A percentile compares a stretch with the other conserved stretches of the same genome.
These are phyloP conservation scores for Cromileptes altivelis DNA, from an alignment of 2,113 vertebrate genomes.

Conservation along the genomic window DNA sequence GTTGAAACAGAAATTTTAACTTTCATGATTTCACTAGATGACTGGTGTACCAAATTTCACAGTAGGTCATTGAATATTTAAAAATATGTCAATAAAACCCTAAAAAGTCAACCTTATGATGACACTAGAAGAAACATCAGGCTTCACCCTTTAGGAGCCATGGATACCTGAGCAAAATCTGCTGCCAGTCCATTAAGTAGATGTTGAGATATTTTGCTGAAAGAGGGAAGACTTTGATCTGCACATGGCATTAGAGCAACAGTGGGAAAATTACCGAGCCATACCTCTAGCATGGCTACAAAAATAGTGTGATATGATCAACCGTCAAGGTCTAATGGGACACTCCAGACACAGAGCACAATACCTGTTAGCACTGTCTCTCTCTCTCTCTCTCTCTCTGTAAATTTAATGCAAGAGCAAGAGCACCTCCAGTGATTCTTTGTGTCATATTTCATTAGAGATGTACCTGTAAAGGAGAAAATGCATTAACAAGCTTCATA, in stretches of 20 bases:
- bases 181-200: background rate
- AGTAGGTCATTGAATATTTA: background rate
- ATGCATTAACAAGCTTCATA: conserved; percentile 28
- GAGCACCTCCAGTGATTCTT: background rate
- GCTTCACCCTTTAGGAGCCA: no score
- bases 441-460: conserved; percentile 22
- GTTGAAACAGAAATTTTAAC: background rate
- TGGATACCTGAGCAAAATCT: background rate
- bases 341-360: background rate
- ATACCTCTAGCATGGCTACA: background rate
- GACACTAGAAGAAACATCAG: background rate
- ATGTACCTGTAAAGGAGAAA: background rate
- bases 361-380: background rate
- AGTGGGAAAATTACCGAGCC: background rate
- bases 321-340: background rate
- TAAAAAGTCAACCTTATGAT: background rate
- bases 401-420: conserved; percentile 17
- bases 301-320: background rate
- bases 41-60: background rate
- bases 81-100: background rate
- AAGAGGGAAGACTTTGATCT: background rate
- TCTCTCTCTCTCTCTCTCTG: background rate
- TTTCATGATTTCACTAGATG: background rate
- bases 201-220: background rate
- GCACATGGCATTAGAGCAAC: background rate